Evolutionary conservation across 2,888 invertebrate species (phyloP).

Genomic region (Amphipoea lucens): DNA sequence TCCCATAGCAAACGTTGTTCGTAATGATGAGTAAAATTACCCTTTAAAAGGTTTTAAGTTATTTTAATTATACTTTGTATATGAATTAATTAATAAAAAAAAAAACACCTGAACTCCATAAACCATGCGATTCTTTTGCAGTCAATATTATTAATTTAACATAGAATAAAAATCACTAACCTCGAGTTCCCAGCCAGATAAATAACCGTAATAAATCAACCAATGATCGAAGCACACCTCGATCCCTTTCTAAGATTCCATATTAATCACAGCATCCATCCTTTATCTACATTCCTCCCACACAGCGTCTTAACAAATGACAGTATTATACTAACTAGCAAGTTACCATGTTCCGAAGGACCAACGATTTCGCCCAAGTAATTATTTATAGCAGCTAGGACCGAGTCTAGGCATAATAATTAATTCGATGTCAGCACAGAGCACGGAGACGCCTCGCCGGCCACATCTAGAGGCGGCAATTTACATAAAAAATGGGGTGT

Average conservation of each 20-base stretch:
- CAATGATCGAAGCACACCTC: not conserved
- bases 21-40: not conserved
- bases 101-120: not conserved
- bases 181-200: not conserved
- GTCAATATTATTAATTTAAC: not conserved
- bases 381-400: conserved; percentile 23
- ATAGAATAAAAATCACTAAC: not conserved
- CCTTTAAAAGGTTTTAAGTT: not conserved
- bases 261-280: conserved; percentile 16
- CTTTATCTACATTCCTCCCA: conserved; percentile 1
- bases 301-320: conserved; percentile 27
- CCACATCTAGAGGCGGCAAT: not conserved
- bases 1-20: no score
- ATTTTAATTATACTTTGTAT: no score
- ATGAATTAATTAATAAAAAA: not conserved
- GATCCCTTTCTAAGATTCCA: not conserved
- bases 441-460: no score
- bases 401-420: conserved; percentile 22
- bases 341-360: conserved; percentile 9
- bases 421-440: conserved; percentile 12
- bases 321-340: conserved; percentile 27
- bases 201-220: conserved; percentile 8
- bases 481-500: no score
- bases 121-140: no score
- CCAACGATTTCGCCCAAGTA: not conserved